Evolutionary conservation across 1,140 invertebrate species (phyloP).

Genomic region (Papilio polytes): DNA sequence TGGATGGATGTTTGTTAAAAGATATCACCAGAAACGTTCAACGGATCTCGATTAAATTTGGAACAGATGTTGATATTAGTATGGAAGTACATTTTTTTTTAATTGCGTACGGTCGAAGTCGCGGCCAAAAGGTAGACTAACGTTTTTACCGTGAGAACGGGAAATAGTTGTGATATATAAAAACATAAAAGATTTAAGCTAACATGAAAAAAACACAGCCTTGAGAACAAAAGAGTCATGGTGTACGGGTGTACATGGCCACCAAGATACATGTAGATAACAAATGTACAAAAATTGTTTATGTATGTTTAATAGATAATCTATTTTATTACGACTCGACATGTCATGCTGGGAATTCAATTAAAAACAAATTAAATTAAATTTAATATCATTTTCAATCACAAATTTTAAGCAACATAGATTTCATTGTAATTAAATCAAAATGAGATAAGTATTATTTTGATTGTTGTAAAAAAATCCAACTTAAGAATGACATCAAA

Average conservation of each 20-base stretch:
- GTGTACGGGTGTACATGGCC: neutral
- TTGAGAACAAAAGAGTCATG: conserved; percentile 30
- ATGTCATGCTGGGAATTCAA: neutral
- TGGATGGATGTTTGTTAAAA: too few relatives aligned
- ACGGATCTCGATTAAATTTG: too few relatives aligned
- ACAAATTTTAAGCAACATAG: neutral
- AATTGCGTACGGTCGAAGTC: too few relatives aligned
- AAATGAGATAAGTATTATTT: neutral
- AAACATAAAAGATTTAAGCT: conserved; percentile 23
- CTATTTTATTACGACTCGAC: neutral
- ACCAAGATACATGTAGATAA: conserved; percentile 9
- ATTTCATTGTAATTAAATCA: neutral
- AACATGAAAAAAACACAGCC: conserved; percentile 12
- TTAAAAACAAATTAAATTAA: conserved; percentile 2
- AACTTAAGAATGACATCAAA: too few relatives aligned
- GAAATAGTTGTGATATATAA: conserved; percentile 24
- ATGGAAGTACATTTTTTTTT: neutral
- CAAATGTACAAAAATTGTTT: neutral
- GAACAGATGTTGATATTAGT: neutral
- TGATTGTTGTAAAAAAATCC: neutral
- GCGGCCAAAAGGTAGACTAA: neutral
- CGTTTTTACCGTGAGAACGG: conserved; percentile 17
- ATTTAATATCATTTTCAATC: neutral
- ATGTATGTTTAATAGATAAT: conserved; percentile 1
- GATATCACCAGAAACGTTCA: too few relatives aligned